phyloP scores from a whole-genome alignment of 2,113 vertebrate species.

The Odontesthes bonariensis region DNA sequence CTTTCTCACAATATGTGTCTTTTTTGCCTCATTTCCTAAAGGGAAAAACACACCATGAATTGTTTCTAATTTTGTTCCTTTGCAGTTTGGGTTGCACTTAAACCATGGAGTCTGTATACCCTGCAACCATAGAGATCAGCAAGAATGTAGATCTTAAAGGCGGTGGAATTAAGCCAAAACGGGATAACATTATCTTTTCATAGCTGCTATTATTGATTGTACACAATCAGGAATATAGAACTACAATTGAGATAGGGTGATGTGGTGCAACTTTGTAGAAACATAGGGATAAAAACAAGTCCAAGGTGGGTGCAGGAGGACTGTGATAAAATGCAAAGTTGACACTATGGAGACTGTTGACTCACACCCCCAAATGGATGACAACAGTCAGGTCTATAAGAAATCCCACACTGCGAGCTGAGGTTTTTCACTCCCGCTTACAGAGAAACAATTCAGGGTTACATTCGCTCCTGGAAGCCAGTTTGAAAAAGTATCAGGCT shows the following conservation, averaged over 20 bases:
- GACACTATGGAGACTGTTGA: conserved; percentile 58
- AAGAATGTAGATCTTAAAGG: conserved; percentile 36
- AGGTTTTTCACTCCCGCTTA: conserved; percentile 30
- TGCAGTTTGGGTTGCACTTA: conserved; percentile 27
- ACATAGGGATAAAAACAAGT: not conserved
- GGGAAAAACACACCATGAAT: conserved; percentile 7
- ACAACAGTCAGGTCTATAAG: conserved; percentile 57
- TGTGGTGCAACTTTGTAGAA: not conserved
- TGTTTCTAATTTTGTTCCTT: conserved; percentile 8
- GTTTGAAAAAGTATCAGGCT: not conserved
- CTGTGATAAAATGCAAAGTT: conserved; percentile 47
- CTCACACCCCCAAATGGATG: conserved; percentile 56
- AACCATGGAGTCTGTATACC: conserved; percentile 30
- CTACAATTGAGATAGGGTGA: not conserved
- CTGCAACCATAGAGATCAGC: conserved; percentile 42
- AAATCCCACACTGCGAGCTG: conserved; percentile 37
- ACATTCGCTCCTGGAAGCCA: conserved; percentile 11
- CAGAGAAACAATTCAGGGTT: conserved; percentile 16
- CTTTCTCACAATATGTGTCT: not conserved
- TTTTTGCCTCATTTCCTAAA: not conserved
- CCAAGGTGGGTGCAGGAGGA: conserved; percentile 30
- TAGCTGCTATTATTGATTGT: not conserved
- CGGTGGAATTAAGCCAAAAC: conserved; percentile 10
- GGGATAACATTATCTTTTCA: conserved; percentile 4
- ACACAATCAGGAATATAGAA: not conserved